Evolutionary conservation across 1,140 invertebrate genomes (phyloP).

Genomic region (Philopotamus ludificatus): DNA sequence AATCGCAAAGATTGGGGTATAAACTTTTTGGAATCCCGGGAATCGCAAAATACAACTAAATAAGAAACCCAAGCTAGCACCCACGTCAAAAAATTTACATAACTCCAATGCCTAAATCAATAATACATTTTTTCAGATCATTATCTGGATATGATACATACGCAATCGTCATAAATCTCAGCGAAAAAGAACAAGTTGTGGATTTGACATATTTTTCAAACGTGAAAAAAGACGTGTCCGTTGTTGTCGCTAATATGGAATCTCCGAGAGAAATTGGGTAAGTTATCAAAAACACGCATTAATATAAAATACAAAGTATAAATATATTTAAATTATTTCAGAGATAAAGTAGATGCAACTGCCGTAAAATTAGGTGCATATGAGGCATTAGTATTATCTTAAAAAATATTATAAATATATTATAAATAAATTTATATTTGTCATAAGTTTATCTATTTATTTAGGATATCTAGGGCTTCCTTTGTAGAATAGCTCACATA

Average conservation of each 20-base stretch:
- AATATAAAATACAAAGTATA: neutral
- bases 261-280: slow-evolving; percentile 53
- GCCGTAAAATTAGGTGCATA: neutral
- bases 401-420: neutral
- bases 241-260: slow-evolving; percentile 49
- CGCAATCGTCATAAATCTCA: slow-evolving; percentile 57
- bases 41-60: too few species aligned
- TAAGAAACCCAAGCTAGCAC: too few species aligned
- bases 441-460: neutral
- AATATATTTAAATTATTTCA: slow-evolving; percentile 2
- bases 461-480: neutral
- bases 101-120: too few species aligned
- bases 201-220: slow-evolving; percentile 46
- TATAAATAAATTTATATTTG: neutral
- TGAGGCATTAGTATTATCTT: slow-evolving; percentile 15
- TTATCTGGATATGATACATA: slow-evolving; percentile 49
- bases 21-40: too few species aligned
- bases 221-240: slow-evolving; percentile 45
- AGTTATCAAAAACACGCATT: slow-evolving; percentile 25
- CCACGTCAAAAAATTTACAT: too few species aligned
- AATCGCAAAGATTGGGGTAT: neutral
- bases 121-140: slow-evolving; percentile 36
- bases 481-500: neutral
- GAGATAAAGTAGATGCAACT: neutral
- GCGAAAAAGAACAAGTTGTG: slow-evolving; percentile 44